These are phyloP conservation scores for Aphaenogaster rudis DNA, from an alignment of 1,140 invertebrate genomes.

Conservation along the genomic window DNA sequence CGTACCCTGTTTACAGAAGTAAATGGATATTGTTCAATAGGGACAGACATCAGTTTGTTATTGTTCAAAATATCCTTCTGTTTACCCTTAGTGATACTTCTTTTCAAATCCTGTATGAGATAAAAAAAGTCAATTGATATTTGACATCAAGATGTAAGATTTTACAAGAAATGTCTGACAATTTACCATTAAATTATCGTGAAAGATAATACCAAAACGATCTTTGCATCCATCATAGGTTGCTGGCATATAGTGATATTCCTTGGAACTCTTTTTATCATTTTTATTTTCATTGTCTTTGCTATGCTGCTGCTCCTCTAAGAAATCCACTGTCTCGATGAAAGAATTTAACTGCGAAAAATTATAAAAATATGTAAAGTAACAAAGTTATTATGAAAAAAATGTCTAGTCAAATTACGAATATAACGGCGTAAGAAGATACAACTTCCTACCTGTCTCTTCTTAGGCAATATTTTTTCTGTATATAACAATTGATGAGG, in stretches of 20 bases:
- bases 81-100: neutral
- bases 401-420: conserved; percentile 6
- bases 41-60: conserved; percentile 63
- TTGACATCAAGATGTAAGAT: neutral
- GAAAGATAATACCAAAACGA: conserved; percentile 83
- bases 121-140: conserved; percentile 14
- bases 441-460: conserved; percentile 74
- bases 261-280: conserved; percentile 66
- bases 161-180: conserved; percentile 11
- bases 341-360: conserved; percentile 69
- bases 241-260: conserved; percentile 81
- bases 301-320: conserved; percentile 39
- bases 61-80: neutral
- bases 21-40: conserved; percentile 83
- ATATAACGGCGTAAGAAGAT: conserved; percentile 28
- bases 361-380: neutral
- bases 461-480: conserved; percentile 79
- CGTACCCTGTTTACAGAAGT: conserved; percentile 81
- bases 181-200: conserved; percentile 79
- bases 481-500: conserved; percentile 83
- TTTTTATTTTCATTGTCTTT: conserved; percentile 61
- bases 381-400: neutral
- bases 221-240: conserved; percentile 81
- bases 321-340: conserved; percentile 73
- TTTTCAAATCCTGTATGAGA: conserved; percentile 11